Base-by-base conservation (phyloP, 2,797 vertebrate species). In the Chanos chanos region DNA sequence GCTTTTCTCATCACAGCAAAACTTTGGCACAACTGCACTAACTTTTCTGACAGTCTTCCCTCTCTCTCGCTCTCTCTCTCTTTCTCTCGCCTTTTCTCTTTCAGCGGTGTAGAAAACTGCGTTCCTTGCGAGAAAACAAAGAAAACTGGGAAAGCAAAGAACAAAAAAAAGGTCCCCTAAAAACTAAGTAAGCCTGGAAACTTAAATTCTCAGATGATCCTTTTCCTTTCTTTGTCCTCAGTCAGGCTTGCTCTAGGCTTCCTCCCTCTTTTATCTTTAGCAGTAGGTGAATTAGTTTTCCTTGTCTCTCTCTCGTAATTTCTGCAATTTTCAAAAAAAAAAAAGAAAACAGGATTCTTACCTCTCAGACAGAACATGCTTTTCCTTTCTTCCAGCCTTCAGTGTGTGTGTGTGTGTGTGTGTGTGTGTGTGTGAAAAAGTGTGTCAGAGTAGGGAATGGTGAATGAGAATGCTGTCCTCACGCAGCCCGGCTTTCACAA, bases 281-380 rank as follows among this genome's bases (percentile, higher is more conserved):
- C 24, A 53, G 15, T 56, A 63, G 70, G 19, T 33, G 43, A 27
- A 16, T 31, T 33, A 33, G 40, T 10, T 31, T 22, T 43, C 39
- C 25, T 24, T 1, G 15, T 16, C 54, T 53, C 34, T 48, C 21
- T 44, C 24, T 62, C 37, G 49, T 37, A 52, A 21, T 47, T 47
- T 43, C 7, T n/a, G 13, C 3, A 13, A 30, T 44, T 36, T 31
- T 33, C 58, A 48, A 18, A 47, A 55, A 71, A 56, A 49, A 41
- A 56, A 48, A 18, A 47, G 55, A 71, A 56, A 49, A 41, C 56
- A 21, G 19, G 15, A 18, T 18, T 54, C 75, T 75, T 73, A 77
- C 76, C 76, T 73, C 71, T 73, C 43, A 75, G 41, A 36, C 76
- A 77, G 65, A 75, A 75, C 76, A 77, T 77, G 51, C 44, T 74